Percentiles rank a stretch among this genome's conserved stretches.
These are phyloP conservation scores for Lipotes vexillifer DNA, from an alignment of 2,113 vertebrate species.

Conservation along the genomic window DNA sequence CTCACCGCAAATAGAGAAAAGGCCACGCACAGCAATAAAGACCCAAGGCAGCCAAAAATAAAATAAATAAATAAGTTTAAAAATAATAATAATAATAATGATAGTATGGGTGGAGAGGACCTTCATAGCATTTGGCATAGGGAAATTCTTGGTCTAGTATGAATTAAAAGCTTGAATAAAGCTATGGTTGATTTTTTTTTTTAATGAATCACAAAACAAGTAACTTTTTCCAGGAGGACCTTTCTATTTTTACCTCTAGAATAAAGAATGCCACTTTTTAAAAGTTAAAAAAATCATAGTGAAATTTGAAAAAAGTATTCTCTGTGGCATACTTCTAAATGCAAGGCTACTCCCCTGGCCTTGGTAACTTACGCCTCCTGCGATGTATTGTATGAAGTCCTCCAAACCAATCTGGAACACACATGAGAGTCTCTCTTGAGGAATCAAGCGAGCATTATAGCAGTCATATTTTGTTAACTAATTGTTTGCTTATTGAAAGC, in stretches of 20 bases:
- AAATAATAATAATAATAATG: too few relatives aligned
- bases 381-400: not conserved
- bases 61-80: too few relatives aligned
- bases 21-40: too few relatives aligned
- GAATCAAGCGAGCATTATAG: not conserved
- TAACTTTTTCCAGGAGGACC: not conserved
- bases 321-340: not conserved
- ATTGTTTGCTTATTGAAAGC: constrained; percentile 45
- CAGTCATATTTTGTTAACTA: constrained; percentile 26
- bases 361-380: not conserved
- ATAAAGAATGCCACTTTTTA: constrained; percentile 37
- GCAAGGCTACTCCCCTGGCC: constrained; percentile 8
- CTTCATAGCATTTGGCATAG: not conserved
- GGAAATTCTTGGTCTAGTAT: not conserved
- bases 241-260: constrained; percentile 9
- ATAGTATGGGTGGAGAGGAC: not conserved
- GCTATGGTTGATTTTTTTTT: not conserved
- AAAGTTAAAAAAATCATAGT: constrained; percentile 39
- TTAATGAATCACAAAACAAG: constrained; percentile 6
- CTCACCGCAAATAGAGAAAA: too few relatives aligned
- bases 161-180: not conserved
- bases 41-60: too few relatives aligned
- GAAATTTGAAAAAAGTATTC: not conserved
- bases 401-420: not conserved
- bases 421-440: not conserved